Base-by-base conservation (phyloP, 2,113 vertebrate species). In the Dasypus novemcinctus region DNA sequence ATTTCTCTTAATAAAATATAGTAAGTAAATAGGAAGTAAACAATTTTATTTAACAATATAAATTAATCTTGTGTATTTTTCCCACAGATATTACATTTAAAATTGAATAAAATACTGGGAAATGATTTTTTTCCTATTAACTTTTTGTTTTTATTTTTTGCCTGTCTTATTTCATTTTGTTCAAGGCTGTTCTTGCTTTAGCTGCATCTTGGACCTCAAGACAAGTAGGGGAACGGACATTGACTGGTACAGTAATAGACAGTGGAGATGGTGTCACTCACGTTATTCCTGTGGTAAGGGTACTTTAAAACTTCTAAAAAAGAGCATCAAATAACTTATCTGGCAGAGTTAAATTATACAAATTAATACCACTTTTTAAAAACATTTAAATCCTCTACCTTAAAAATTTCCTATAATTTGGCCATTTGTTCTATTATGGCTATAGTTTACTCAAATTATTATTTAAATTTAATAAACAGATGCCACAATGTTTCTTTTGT, bases 201-300 rank as follows among this genome's bases (percentile, higher is more conserved):
- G 99, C 99, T 83, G 99, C 99, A 3, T 99, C 99, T 76, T 99
- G 99, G 99, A 99, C 99, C 23, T 99, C 99, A 95, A 98, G 99
- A 94, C 99, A 99, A 98, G 99, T 99, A 92, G 99, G 99, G 74
- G 99, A 99, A 97, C 98, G 99, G 97, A 99, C 99, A 0, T 98
- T 99, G 97, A 99, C 99, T 0, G 99, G 99, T 94, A 99, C 99
- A 0, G 99, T 99, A 97, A 99, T 99, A 97, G 99, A 99, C 99
- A 99, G 99, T 36, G 99, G 99, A 59, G 99, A 99, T 23, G 99
- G 99, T 25, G 99, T 99, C 97, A 99, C 99, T 89, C 99, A 99
- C 20, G 99, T 99, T 96, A 99, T 99, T 97, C 99, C 99, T 96
- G 99, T 99, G 98, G 99, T 99, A 98, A 99, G 99, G 98, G 83